These are phyloP conservation scores for Calosoma granatense DNA, from an alignment of 1,140 invertebrate species.

Conservation along the genomic window DNA sequence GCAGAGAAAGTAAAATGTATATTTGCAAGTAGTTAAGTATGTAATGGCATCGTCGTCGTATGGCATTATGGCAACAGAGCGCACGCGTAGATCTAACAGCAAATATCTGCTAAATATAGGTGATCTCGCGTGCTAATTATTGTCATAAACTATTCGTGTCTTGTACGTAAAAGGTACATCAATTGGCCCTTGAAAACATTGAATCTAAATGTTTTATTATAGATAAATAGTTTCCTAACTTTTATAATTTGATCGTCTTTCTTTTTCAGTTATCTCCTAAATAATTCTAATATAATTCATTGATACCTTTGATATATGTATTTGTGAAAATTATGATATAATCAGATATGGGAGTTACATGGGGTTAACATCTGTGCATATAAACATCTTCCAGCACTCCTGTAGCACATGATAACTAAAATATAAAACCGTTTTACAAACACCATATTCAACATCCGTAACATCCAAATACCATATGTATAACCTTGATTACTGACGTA, in stretches of 20 bases:
- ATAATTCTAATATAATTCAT: background rate
- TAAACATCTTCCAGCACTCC: no score
- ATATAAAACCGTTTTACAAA: no score
- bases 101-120: no score
- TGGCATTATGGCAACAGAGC: background rate
- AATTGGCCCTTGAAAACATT: slow-evolving; percentile 4
- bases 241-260: slow-evolving; percentile 1
- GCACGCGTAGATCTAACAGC: no score
- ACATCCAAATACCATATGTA: no score
- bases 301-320: background rate
- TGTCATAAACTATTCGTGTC: background rate
- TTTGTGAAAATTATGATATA: slow-evolving; percentile 1
- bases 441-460: no score
- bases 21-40: no score
- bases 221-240: background rate
- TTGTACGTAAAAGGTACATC: slow-evolving; percentile 3
- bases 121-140: background rate
- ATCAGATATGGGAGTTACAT: background rate
- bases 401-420: no score
- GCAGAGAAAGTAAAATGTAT: no score
- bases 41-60: no score
- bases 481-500: no score
- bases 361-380: background rate
- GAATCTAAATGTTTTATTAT: background rate
- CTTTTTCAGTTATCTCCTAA: background rate